phyloP scores from a whole-genome alignment of 2,797 vertebrate species.

The Microtus agrestis region DNA sequence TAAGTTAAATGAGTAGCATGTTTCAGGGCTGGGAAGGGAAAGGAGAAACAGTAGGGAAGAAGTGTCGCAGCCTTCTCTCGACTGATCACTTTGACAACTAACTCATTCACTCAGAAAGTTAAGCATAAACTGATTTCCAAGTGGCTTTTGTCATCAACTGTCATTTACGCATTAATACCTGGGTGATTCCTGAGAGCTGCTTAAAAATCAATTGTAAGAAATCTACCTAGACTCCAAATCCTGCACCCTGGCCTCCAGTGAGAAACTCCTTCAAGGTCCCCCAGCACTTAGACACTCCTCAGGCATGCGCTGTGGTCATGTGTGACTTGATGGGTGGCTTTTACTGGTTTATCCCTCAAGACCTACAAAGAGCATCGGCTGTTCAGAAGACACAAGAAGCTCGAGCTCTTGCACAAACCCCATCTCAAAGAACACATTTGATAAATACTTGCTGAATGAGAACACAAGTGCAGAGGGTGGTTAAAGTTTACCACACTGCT shows the following conservation, averaged over 20 bases:
- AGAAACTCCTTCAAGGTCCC: neutral
- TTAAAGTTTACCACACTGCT: neutral
- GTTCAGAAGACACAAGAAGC: neutral
- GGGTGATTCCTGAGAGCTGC: neutral
- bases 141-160: slow-evolving; percentile 44
- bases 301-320: neutral
- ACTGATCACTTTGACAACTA: slow-evolving; percentile 28
- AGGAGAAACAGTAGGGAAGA: slow-evolving; percentile 5
- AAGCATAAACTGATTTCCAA: neutral
- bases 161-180: neutral
- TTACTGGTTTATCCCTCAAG: neutral
- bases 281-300: neutral
- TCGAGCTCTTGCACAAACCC: neutral
- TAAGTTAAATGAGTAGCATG: slow-evolving; percentile 44
- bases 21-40: neutral
- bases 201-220: slow-evolving; percentile 13
- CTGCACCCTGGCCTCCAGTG: neutral
- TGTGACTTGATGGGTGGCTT: neutral
- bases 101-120: neutral
- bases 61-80: neutral
- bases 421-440: neutral
- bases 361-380: neutral
- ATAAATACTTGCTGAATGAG: slow-evolving; percentile 13
- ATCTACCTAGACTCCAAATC: neutral
- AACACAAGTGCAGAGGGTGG: neutral